phyloP scores from a whole-genome alignment of 2,888 invertebrate genomes.

The Torymus auratus region DNA sequence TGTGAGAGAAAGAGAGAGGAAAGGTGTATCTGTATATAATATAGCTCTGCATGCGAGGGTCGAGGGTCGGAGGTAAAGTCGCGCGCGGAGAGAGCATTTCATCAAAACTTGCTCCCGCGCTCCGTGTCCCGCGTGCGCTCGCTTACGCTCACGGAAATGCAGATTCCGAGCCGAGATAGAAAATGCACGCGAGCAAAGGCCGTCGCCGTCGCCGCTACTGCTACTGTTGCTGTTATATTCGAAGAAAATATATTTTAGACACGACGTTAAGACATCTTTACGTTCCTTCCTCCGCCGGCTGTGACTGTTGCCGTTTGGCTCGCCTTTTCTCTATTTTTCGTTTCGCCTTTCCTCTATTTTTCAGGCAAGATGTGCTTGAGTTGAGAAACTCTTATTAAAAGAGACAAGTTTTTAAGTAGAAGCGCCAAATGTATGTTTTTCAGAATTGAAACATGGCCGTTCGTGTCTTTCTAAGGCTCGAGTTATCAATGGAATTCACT shows the following conservation, averaged over 20 bases:
- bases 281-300: constrained; percentile 9
- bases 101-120: constrained; percentile 39
- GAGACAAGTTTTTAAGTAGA: not conserved
- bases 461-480: too few species aligned
- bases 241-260: constrained; percentile 48
- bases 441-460: too few species aligned
- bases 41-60: constrained; percentile 2
- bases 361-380: not conserved
- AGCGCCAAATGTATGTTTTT: not conserved
- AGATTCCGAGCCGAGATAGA: constrained; percentile 47
- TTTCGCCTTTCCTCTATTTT: constrained; percentile 21
- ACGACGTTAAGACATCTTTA: constrained; percentile 43
- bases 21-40: not conserved
- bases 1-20: too few species aligned
- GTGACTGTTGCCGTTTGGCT: constrained; percentile 3
- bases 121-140: too few species aligned
- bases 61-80: not conserved
- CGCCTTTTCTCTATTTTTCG: not conserved
- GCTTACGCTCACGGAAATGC: constrained; percentile 23
- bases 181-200: constrained; percentile 32
- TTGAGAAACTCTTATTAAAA: constrained; percentile 39
- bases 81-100: constrained; percentile 33
- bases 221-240: not conserved
- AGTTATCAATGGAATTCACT: too few species aligned
- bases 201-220: not conserved